A percentile compares a stretch with the other conserved stretches of the same genome.
Evolutionary conservation across 2,797 vertebrate species (phyloP).

Genomic region (Lateolabrax maculatus): DNA sequence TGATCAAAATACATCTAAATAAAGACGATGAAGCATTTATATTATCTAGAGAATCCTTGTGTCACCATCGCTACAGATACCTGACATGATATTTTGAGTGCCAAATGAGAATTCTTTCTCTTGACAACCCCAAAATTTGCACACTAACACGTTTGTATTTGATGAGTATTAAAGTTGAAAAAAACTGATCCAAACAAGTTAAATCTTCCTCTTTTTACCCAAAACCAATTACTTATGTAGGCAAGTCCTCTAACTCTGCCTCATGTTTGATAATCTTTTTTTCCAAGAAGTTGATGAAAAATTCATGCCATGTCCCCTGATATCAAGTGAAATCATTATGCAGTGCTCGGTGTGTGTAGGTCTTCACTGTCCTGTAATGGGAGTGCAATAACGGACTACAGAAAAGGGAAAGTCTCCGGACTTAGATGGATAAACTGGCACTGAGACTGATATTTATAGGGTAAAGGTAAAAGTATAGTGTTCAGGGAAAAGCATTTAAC

Average conservation of each 20-base stretch:
- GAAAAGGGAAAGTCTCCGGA: neutral
- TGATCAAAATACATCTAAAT: neutral
- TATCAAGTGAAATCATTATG: constrained; percentile 57
- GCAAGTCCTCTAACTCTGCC: constrained; percentile 40
- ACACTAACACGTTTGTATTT: neutral
- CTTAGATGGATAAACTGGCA: neutral
- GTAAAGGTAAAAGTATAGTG: neutral
- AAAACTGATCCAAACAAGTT: constrained; percentile 32
- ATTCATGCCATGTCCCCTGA: constrained; percentile 47
- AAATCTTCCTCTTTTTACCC: constrained; percentile 19
- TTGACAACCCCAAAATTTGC: neutral
- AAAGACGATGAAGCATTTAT: neutral
- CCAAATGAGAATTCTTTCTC: neutral
- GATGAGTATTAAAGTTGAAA: constrained; percentile 15
- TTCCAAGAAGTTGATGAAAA: constrained; percentile 54
- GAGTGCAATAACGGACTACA: neutral
- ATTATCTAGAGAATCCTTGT: neutral
- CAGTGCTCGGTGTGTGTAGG: constrained; percentile 1
- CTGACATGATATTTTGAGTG: neutral
- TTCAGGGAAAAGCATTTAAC: neutral
- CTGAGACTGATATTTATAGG: neutral
- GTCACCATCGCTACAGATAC: neutral
- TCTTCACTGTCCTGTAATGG: constrained; percentile 27
- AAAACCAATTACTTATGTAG: constrained; percentile 42
- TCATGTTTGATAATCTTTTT: constrained; percentile 52